A percentile compares a stretch with the other conserved stretches of the same genome.
Evolutionary conservation across 1,140 invertebrate genomes (phyloP).

Genomic region (Pogonognathellus flavescens): DNA sequence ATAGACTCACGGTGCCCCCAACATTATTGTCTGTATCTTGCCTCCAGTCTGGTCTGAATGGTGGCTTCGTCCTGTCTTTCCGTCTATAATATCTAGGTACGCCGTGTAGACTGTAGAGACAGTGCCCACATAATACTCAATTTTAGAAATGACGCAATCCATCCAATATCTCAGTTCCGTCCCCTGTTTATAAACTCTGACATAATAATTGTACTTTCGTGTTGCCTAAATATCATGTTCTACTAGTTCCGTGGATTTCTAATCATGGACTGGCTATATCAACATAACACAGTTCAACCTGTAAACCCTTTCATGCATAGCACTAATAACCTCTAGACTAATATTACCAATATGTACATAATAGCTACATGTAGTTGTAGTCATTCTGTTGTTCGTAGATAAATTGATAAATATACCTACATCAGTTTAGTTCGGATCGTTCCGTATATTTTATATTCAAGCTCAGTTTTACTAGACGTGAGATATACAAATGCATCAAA

Average conservation of each 20-base stretch:
- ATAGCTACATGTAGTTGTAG: no score
- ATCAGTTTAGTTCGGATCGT: no score
- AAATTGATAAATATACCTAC: no score
- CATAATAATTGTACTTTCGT: background rate
- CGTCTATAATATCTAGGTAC: background rate
- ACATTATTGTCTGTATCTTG: no score
- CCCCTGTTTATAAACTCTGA: background rate
- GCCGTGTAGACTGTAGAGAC: background rate
- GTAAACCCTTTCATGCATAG: background rate
- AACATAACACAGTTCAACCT: background rate
- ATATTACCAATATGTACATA: background rate
- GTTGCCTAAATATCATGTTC: background rate
- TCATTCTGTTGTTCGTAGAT: background rate
- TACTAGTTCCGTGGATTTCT: background rate
- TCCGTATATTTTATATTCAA: no score
- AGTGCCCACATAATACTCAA: background rate
- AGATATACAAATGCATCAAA: no score
- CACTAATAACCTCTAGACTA: background rate
- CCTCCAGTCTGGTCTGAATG: no score
- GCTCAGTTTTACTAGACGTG: no score
- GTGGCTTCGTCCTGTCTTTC: background rate
- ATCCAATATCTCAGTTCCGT: conserved; percentile 20
- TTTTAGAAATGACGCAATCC: conserved; percentile 41
- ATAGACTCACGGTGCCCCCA: no score
- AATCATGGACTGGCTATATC: background rate